phyloP scores from a whole-genome alignment of 2,888 invertebrate species.

The Philaethria dido region DNA sequence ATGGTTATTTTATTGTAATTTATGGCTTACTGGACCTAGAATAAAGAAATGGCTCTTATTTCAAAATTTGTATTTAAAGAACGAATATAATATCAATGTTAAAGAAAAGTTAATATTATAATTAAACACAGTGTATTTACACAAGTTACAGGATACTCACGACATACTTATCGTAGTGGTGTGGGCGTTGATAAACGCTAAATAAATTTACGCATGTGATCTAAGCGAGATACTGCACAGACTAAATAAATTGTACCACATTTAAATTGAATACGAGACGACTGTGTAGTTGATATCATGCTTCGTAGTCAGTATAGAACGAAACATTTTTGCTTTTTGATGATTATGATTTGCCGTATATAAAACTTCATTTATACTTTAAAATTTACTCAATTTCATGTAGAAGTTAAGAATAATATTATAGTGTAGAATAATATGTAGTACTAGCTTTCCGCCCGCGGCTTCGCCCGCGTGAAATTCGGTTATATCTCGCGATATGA shows the following conservation, averaged over 20 bases:
- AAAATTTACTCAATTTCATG: too few species aligned
- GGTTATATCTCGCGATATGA: too few species aligned
- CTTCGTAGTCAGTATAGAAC: background rate
- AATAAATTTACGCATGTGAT: constrained; percentile 34
- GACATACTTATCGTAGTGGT: constrained; percentile 22
- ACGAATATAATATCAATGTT: background rate
- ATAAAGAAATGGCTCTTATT: too few species aligned
- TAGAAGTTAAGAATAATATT: too few species aligned
- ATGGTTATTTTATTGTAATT: too few species aligned
- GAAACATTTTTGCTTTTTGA: background rate
- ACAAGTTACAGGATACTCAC: constrained; percentile 29
- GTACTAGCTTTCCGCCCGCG: too few species aligned
- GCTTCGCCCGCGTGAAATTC: too few species aligned
- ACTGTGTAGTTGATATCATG: background rate
- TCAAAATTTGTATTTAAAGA: too few species aligned
- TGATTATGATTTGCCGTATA: too few species aligned
- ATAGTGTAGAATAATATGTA: too few species aligned
- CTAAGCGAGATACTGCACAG: constrained; percentile 26
- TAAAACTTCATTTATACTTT: too few species aligned
- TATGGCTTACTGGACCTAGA: too few species aligned
- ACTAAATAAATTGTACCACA: constrained; percentile 17
- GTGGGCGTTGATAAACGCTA: constrained; percentile 42
- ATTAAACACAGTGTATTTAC: background rate
- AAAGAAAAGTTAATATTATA: background rate
- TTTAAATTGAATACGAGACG: constrained; percentile 15